These are phyloP conservation scores for Pangasianodon gigas DNA, from an alignment of 2,113 vertebrate genomes.

Conservation along the genomic window DNA sequence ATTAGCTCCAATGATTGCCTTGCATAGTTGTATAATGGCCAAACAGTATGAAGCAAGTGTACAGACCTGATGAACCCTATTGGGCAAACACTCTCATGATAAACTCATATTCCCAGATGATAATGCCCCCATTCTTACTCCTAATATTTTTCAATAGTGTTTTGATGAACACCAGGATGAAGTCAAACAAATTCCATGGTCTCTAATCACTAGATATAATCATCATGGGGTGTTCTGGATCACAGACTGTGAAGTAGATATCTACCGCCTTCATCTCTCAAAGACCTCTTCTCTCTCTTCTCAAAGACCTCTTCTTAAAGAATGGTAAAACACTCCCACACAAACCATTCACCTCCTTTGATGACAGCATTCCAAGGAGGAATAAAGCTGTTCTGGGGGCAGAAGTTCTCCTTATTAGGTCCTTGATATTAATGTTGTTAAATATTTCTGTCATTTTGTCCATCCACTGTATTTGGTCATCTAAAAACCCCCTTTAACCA, in stretches of 20 bases:
- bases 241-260: background rate
- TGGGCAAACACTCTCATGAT: background rate
- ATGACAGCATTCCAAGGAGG: background rate
- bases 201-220: background rate
- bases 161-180: background rate
- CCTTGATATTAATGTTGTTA: background rate
- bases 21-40: too few species aligned
- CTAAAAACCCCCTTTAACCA: background rate
- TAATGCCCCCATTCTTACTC: background rate
- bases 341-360: background rate
- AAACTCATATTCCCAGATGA: background rate
- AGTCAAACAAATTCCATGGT: background rate
- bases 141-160: background rate
- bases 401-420: too few species aligned
- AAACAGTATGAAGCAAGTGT: too few species aligned
- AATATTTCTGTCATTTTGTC: background rate
- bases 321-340: background rate
- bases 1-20: too few species aligned
- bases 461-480: background rate
- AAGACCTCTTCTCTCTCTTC: background rate
- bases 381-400: too few species aligned
- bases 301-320: background rate
- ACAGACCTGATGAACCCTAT: background rate
- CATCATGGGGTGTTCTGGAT: background rate
- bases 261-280: background rate